These are phyloP conservation scores for Nasonia longicornis DNA, from an alignment of 1,140 invertebrate genomes.

Conservation along the genomic window DNA sequence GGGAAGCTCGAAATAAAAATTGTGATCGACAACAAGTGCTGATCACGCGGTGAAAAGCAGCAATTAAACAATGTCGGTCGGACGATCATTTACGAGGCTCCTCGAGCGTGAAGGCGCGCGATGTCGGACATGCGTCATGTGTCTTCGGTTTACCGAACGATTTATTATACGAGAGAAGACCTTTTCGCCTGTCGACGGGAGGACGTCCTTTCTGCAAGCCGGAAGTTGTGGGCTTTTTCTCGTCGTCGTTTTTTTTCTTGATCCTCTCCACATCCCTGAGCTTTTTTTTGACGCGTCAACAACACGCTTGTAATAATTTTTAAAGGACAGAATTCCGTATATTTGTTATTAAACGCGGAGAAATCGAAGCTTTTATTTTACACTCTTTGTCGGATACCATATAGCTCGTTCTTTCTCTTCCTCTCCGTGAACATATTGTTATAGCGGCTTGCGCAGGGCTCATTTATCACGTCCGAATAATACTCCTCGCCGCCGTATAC, in stretches of 20 bases:
- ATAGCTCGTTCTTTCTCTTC: background rate
- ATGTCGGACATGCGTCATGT: slow-evolving; percentile 39
- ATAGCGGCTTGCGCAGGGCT: slow-evolving; percentile 32
- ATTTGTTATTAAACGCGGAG: too few species aligned
- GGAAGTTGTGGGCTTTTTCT: slow-evolving; percentile 44
- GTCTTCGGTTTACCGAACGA: slow-evolving; percentile 54
- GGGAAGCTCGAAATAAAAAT: background rate
- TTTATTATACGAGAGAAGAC: slow-evolving; percentile 50
- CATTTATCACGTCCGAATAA: slow-evolving; percentile 63
- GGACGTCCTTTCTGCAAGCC: slow-evolving; percentile 37
- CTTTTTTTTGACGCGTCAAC: too few species aligned
- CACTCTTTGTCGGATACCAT: too few species aligned
- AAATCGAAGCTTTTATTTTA: too few species aligned
- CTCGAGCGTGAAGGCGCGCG: slow-evolving; percentile 39
- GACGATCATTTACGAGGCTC: slow-evolving; percentile 35
- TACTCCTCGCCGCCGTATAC: slow-evolving; percentile 39
- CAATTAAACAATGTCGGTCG: slow-evolving; percentile 47
- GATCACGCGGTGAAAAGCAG: slow-evolving; percentile 23
- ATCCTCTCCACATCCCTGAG: background rate
- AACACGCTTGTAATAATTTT: too few species aligned
- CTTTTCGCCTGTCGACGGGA: slow-evolving; percentile 27
- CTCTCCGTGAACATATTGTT: background rate
- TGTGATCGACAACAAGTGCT: too few species aligned
- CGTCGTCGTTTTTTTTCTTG: slow-evolving; percentile 26
- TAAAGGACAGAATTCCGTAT: too few species aligned